Evolutionary conservation across 2,888 invertebrate species (phyloP), one percentile per base, ranked within the genome.

Genomic region (Tipula confusa): DNA sequence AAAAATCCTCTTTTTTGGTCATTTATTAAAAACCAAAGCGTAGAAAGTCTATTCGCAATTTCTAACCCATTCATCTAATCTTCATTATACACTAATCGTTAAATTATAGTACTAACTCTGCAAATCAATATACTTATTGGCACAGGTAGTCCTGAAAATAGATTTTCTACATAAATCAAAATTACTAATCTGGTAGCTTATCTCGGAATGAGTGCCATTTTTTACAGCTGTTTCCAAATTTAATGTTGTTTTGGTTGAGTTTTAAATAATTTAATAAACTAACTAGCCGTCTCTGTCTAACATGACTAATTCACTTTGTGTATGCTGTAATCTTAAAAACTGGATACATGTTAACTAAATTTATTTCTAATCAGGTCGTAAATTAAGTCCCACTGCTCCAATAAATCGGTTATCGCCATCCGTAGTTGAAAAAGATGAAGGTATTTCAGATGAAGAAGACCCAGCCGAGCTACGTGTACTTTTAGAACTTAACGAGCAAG

Each of bases 401-500:
- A 91, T 92, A 86, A 93, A 92, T 85, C 91, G 93, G 87, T 91
- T 93, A 84, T 91, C 92, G 18, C 92, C 93, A 86, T 93, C 93
- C 86, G 92, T 92, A 81, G 91, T 93, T 85, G 94, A 94, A 87
- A 94, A 94, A 87, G 93, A 94, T 87, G 94, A 94, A 87, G 93
- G 93, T 83, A 93, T 93, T 85, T 93, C 94, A 7, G 95, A 94
- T 87, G 93, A 94, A 87, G 96, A 96, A 86, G 95, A 96, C 89
- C 93, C 94, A 13, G 93, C 95, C 24, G 97, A 97, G 88, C 89
- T 97, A 84, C 93, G 96, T 87, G 91, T 97, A 64, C 93, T 97
- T 86, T 90, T 98, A 83, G 97, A 97, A 89, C 91, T 97, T 82
- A 95, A 95, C 87, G 97, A 97, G 89, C 96, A 96, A 91, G 97